Conservation (phyloP, 1,140 invertebrate species). For the Delia radicum region DNA sequence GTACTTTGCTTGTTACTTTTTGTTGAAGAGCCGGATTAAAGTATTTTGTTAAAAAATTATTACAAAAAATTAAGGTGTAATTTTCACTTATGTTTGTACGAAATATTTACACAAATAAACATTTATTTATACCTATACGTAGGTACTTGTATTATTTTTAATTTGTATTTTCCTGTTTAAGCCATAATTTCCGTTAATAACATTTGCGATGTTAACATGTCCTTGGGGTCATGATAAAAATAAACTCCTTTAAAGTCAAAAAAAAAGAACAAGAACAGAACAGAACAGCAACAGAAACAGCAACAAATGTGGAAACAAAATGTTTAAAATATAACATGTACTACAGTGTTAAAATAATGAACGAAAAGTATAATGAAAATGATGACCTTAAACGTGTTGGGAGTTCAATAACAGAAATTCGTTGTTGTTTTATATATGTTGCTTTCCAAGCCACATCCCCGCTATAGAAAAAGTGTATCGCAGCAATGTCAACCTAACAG, state of each 20-base stretch:
- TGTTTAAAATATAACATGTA: no score
- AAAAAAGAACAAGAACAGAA: no score
- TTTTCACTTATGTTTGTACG: background rate
- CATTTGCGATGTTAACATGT: background rate
- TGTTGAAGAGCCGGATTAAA: background rate
- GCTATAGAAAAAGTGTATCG: no score
- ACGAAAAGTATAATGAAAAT: background rate
- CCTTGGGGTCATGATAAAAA: background rate
- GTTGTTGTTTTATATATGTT: background rate
- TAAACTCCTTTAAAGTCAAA: no score
- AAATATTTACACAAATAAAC: background rate
- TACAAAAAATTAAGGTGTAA: background rate
- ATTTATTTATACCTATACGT: background rate
- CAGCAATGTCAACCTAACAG: no score
- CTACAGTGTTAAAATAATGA: no score
- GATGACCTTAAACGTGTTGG: background rate
- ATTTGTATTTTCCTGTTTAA: background rate
- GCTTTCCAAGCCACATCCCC: no score
- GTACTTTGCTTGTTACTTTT: background rate
- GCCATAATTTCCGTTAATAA: background rate
- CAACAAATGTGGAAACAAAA: no score
- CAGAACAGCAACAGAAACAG: background rate
- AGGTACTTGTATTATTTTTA: background rate
- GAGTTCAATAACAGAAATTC: background rate
- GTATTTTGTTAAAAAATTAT: background rate